Percentiles rank a stretch among this genome's conserved stretches.
Evolutionary conservation across 2,113 vertebrate genomes (phyloP).

Genomic region (Melanerpes formicivorus): DNA sequence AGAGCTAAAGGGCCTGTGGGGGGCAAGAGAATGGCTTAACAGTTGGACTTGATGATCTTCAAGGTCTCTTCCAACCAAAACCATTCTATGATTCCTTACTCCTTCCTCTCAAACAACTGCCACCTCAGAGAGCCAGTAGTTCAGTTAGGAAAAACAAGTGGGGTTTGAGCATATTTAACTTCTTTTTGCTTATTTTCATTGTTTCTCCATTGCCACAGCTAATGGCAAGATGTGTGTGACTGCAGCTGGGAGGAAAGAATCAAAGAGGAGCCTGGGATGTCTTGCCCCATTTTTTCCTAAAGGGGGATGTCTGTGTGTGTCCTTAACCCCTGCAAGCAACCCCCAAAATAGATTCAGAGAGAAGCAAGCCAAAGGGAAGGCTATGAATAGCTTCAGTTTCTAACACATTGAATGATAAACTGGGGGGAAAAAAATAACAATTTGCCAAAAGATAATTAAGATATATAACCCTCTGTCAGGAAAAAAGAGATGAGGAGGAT

Average conservation of each 20-base stretch:
- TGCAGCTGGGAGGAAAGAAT: not conserved
- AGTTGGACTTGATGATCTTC: no score
- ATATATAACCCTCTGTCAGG: not conserved
- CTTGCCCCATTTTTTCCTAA: not conserved
- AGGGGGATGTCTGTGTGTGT: not conserved
- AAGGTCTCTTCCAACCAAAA: no score
- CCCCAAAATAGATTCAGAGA: not conserved
- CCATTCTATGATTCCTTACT: not conserved
- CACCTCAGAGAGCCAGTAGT: not conserved
- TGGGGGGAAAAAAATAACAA: not conserved
- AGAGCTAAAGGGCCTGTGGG: no score
- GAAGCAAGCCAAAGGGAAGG: not conserved
- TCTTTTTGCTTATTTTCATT: not conserved
- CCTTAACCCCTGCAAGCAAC: not conserved
- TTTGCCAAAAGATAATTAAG: not conserved
- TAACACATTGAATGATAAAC: not conserved
- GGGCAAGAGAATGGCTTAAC: no score
- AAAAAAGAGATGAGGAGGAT: not conserved
- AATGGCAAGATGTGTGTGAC: not conserved
- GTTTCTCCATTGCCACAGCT: not conserved
- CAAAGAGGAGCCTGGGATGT: not conserved
- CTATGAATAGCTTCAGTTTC: not conserved
- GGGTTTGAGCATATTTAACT: not conserved
- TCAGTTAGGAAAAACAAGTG: not conserved
- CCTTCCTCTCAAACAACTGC: not conserved